phyloP scores from a whole-genome alignment of 92 coral and sea anemone genomes.

The Palythoa grandiflora region DNA sequence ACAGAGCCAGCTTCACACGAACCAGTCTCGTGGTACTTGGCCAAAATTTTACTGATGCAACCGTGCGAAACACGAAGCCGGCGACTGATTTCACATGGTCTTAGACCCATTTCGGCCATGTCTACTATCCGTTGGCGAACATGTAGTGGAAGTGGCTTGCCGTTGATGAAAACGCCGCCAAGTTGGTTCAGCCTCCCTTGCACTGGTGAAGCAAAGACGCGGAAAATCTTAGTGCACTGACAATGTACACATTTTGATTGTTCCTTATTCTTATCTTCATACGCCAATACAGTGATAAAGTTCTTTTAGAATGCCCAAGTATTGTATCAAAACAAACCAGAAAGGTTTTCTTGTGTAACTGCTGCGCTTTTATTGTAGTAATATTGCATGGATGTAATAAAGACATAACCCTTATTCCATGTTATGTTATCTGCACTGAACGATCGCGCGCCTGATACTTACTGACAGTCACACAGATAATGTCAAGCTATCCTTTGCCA shows the following conservation, averaged over 20 bases:
- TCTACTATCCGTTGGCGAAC: conserved; percentile 92
- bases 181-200: conserved; percentile 94
- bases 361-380: background rate
- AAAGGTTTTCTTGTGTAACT: background rate
- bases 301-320: background rate
- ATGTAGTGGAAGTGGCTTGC: conserved; percentile 90
- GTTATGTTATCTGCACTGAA: background rate
- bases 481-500: too few relatives aligned
- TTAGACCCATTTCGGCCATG: conserved; percentile 87
- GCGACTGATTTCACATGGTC: conserved; percentile 97
- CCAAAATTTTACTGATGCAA: conserved; percentile 92
- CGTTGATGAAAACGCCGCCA: conserved; percentile 97
- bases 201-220: conserved; percentile 58
- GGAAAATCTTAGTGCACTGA: background rate
- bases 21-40: conserved; percentile 97
- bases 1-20: conserved; percentile 76
- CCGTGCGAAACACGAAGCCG: conserved; percentile 96
- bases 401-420: background rate
- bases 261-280: background rate
- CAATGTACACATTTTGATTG: background rate
- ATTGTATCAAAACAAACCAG: background rate
- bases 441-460: too few relatives aligned
- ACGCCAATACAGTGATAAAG: background rate
- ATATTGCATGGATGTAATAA: background rate
- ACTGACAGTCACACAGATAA: too few relatives aligned